Base-by-base conservation (phyloP, 2,888 invertebrate species). In the Drosophila testacea region DNA sequence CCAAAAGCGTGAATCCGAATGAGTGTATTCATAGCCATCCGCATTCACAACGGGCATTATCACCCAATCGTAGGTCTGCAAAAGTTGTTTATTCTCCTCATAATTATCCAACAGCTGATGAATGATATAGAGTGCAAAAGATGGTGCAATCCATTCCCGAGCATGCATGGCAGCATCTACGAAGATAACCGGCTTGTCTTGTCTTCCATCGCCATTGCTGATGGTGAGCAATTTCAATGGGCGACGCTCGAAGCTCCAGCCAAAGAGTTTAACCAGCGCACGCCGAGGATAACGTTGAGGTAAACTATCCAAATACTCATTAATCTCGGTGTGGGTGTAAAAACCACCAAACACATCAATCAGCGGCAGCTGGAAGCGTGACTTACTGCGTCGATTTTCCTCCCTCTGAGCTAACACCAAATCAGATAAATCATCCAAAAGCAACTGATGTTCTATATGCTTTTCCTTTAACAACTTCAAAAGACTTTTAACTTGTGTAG, bases 11-110 rank as follows among this genome's bases (percentile, higher is more conserved):
- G 79, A 93, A 50, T 86, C 79, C 9, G 92, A 92, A 13, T 94
- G 94, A 0, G 94, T 93, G 88, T 92, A 95, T 73, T 94, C 95
- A 80, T 96, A 96, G 0, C 96, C 96, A 89, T 96, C 96, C 2
- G 95, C 95, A 90, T 96, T 96, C 10, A 94, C 93, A 0, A 94
- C 91, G 0, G 96, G 96, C 71, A 95, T 79, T 4, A 95, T 92
- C 64, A 94, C 94, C 94, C 95, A 95, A 84, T 96, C 95, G 41
- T 94, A 93, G n/a, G 93, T 91, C 10, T 93, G 88, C 2, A 95
- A 87, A 1, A 96, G 87, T 28, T 94, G 92, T 2, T 76, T 77
- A 71, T 93, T 92, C 2, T 63, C 75, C 13, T 60, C 83, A 11
- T 90, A 89, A 65, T 94, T 92, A 32, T 94, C 93, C 22, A 94